Conservation (phyloP, 1,140 invertebrate species). For the Rhagoletis pomonella region DNA sequence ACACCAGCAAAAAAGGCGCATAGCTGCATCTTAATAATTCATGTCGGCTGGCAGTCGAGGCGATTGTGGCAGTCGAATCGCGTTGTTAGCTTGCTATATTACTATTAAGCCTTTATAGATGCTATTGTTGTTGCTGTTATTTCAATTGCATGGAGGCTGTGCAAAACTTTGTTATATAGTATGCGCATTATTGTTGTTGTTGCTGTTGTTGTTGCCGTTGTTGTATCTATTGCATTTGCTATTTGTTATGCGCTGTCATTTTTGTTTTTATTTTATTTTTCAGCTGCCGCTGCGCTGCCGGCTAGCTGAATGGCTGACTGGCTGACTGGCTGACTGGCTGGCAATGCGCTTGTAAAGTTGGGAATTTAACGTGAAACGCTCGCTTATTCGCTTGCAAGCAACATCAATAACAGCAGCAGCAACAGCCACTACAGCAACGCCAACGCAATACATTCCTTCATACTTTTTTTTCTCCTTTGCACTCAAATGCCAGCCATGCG, state of each 20-base stretch:
- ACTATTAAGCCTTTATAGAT: neutral
- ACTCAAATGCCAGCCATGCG: slow-evolving; percentile 14
- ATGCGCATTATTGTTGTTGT: neutral
- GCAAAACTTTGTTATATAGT: neutral
- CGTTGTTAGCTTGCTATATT: slow-evolving; percentile 25
- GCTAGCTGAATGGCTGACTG: no score
- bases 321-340: neutral
- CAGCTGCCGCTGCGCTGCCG: neutral
- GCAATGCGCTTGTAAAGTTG: neutral
- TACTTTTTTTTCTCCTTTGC: neutral
- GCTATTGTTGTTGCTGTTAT: slow-evolving; percentile 3
- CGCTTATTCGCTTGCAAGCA: neutral
- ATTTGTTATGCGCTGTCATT: slow-evolving; percentile 52
- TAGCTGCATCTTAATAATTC: slow-evolving; percentile 51
- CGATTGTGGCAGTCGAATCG: slow-evolving; percentile 1
- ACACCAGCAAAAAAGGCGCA: neutral
- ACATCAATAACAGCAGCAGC: neutral
- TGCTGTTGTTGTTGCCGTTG: slow-evolving; percentile 1
- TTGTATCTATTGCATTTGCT: slow-evolving; percentile 35
- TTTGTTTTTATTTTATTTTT: neutral
- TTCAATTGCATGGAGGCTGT: neutral
- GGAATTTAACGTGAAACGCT: slow-evolving; percentile 6
- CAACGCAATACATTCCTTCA: slow-evolving; percentile 38
- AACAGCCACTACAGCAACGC: neutral
- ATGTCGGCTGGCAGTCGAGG: neutral